Base-by-base conservation (phyloP, 2,797 vertebrate genomes). In the Gymnoscopelus braueri region DNA sequence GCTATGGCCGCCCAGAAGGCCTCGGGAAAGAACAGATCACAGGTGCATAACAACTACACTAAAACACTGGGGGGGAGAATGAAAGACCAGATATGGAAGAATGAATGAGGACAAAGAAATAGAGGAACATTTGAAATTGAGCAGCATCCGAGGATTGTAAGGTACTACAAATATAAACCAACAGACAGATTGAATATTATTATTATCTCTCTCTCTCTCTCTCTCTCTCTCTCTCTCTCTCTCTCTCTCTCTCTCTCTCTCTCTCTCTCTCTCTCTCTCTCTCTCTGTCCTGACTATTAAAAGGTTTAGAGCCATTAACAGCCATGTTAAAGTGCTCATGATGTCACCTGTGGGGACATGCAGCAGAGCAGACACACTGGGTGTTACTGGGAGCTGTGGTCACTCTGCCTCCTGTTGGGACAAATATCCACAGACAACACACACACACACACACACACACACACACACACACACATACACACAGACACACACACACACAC, bases 241-340 rank as follows among this genome's bases (percentile, higher is more conserved):
- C 3, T 39, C 35, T 39, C 35, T 39, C 15, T 53, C 29, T 32
- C 9, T 65, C 47, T 39, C 9, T 23, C 60, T 51, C 14, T 24
- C 26, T 3, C 56, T 19, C 24, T 10, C 19, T 50, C 55, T 44
- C 56, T 50, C 39, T 44, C 53, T 39, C 53, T n/a, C 23, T 48
- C 3, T 39, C 35, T 39, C 35, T 39, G 2, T 39, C 51, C 39
- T 44, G 49, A 12, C 69, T 64, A 70, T 77, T 84, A 78, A 81
- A 78, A 75, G 61, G 44, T 79, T 79, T 77, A 70, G 24, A 75
- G 74, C 66, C 24, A 59, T 80, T 85, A 69, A 79, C 81, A 82
- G 79, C 75, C 69, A 9, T 74, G 71, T 69, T 68, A 19, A 71
- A 88, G 84, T 73, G 73, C 75, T 74, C 72, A 84, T 90, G 84